A percentile compares a stretch with the other conserved stretches of the same genome.
These are phyloP conservation scores for Monomorium pharaonis DNA, from an alignment of 1,140 invertebrate genomes.

Conservation along the genomic window DNA sequence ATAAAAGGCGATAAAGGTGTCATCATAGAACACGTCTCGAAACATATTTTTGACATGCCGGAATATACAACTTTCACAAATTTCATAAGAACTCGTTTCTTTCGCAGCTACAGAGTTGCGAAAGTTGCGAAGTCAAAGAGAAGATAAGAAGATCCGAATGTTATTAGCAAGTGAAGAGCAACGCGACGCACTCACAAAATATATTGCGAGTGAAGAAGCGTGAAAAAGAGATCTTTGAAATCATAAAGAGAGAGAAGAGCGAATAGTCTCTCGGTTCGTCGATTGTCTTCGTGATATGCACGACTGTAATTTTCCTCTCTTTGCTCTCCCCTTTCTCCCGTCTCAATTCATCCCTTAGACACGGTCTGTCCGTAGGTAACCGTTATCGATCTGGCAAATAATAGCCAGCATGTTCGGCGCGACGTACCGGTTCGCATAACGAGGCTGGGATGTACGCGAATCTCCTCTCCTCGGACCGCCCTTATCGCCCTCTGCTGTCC, in stretches of 20 bases:
- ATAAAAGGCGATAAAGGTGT: neutral
- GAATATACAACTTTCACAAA: neutral
- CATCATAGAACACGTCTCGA: neutral
- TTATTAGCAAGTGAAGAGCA: conserved; percentile 10
- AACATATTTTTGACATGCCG: neutral
- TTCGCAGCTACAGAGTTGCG: neutral
- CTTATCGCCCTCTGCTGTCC: conserved; percentile 18
- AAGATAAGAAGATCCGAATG: neutral
- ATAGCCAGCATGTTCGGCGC: conserved; percentile 65
- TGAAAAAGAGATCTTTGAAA: neutral
- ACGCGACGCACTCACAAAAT: neutral
- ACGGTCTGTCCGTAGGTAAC: conserved; percentile 58
- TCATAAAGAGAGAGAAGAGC: neutral
- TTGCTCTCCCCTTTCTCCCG: neutral
- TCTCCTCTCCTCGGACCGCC: conserved; percentile 3
- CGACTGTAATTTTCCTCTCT: conserved; percentile 32
- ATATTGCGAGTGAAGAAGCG: neutral
- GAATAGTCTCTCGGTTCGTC: neutral
- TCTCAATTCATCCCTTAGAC: conserved; percentile 7
- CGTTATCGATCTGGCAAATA: conserved; percentile 74
- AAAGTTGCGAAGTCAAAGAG: conserved; percentile 15
- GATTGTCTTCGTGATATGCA: conserved; percentile 11
- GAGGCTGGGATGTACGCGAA: conserved; percentile 60
- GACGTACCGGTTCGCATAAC: conserved; percentile 68
- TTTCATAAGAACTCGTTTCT: neutral